Percentiles rank a stretch among this genome's conserved stretches.
Conservation (phyloP, 1,140 invertebrate species). For the Fopius arisanus region DNA sequence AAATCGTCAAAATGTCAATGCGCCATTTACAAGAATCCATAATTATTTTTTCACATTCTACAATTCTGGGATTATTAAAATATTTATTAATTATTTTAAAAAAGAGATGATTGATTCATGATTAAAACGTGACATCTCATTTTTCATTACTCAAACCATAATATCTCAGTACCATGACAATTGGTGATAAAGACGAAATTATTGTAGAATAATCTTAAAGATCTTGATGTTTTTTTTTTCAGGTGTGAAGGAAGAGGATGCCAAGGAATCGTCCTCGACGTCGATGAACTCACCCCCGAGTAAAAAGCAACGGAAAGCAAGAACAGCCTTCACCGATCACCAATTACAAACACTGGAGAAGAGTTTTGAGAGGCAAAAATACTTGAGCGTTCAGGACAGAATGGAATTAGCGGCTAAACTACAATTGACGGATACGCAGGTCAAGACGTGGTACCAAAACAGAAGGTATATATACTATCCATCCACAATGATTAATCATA, state of each 20-base stretch:
- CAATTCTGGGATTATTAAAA: too few relatives aligned
- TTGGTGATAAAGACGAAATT: too few relatives aligned
- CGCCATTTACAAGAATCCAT: too few relatives aligned
- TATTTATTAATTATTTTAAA: too few relatives aligned
- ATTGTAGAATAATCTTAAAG: too few relatives aligned
- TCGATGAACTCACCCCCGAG: slow-evolving; percentile 68
- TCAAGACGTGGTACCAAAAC: slow-evolving; percentile 99
- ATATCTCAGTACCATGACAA: too few relatives aligned
- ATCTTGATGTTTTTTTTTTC: slow-evolving; percentile 32
- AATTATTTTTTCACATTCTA: too few relatives aligned
- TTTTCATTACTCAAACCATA: too few relatives aligned
- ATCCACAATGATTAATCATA: background rate
- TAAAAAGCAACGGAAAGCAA: slow-evolving; percentile 96
- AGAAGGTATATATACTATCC: slow-evolving; percentile 82
- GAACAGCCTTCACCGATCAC: slow-evolving; percentile 98
- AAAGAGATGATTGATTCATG: too few relatives aligned
- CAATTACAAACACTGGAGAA: slow-evolving; percentile 97
- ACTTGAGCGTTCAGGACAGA: slow-evolving; percentile 96
- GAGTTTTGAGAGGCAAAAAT: slow-evolving; percentile 97
- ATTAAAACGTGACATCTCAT: too few relatives aligned
- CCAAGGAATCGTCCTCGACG: slow-evolving; percentile 61
- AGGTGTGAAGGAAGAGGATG: slow-evolving; percentile 62
- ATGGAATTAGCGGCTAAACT: slow-evolving; percentile 98
- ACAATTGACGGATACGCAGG: slow-evolving; percentile 96
- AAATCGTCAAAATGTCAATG: too few relatives aligned